Evolutionary conservation across 2,888 invertebrate species (phyloP).

Genomic region (Stramonita haemastoma): DNA sequence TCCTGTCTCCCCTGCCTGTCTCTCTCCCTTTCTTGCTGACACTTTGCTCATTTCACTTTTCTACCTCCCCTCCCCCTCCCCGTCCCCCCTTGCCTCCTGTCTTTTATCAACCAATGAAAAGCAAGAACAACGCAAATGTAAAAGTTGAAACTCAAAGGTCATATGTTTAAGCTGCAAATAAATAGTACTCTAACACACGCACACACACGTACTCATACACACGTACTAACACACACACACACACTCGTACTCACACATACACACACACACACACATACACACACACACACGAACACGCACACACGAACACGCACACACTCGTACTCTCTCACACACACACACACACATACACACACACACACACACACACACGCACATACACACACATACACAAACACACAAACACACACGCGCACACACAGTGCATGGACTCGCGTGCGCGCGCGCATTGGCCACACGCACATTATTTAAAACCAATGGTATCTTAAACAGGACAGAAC

Average conservation of each 20-base stretch:
- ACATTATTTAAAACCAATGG: too few relatives aligned
- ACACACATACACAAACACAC: not conserved
- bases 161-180: not conserved
- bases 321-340: too few relatives aligned
- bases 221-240: conserved; percentile 15
- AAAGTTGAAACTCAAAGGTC: too few relatives aligned
- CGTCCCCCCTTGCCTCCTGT: not conserved
- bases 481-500: too few relatives aligned
- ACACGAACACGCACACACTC: not conserved
- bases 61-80: not conserved
- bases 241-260: conserved; percentile 2
- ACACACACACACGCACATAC: not conserved
- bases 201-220: not conserved
- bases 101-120: too few relatives aligned
- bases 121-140: too few relatives aligned
- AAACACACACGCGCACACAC: too few relatives aligned
- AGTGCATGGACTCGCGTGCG: too few relatives aligned
- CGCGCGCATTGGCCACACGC: too few relatives aligned
- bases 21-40: too few relatives aligned
- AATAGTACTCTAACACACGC: not conserved
- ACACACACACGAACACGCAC: not conserved
- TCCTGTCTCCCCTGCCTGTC: too few relatives aligned
- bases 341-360: not conserved
- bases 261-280: conserved; percentile 7
- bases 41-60: too few relatives aligned